Evolutionary conservation across 2,797 vertebrate genomes (phyloP), one percentile per base, ranked within the genome.

Genomic region (Mus caroli): DNA sequence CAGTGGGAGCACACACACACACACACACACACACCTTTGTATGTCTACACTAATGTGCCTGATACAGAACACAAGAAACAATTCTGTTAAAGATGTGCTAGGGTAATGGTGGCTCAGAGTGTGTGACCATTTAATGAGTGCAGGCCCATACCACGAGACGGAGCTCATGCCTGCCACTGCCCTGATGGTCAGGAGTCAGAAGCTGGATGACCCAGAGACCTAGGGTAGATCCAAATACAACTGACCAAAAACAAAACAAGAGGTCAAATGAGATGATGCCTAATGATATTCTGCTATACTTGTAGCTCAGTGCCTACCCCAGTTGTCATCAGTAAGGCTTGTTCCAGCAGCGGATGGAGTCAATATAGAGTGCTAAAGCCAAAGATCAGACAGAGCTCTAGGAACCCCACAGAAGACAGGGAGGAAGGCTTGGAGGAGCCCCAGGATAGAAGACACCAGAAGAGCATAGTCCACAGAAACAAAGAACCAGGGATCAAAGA

Each of bases 11-110:
- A 15, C 62, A 34, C 62, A 64, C 62, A 64, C 62, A 64, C 62
- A 67, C 9, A 71, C 8, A 88, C 7, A 6, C 43, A 43, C 43
- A 43, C 43, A 3, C 3, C 43, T 80, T 58, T 90, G 1, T 14
- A 19, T 56, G 37, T 69, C 13, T 11, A 46, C 56, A 22, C 7
- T 52, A 56, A n/a, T 87, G 26, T 54, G 50, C 46, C 7, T 54
- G 64, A 37, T 40, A 43, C 37, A 43, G 22, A 97, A 89, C 73
- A 19, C 15, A 92, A 95, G 58, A 91, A 96, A 71, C 9, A 82
- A 69, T 87, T 71, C 93, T 54, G 40, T 56, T 75, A 88, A 90
- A 34, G 75, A 52, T 84, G 83, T 26, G 73, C 73, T 14, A 13
- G 5, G 22, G 22, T 40, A 75, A 75, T 43, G 73, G 73, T 7